Evolutionary conservation across 2,113 vertebrate genomes (phyloP), one percentile per base, ranked within the genome.

Genomic region (Bubo scandiacus): DNA sequence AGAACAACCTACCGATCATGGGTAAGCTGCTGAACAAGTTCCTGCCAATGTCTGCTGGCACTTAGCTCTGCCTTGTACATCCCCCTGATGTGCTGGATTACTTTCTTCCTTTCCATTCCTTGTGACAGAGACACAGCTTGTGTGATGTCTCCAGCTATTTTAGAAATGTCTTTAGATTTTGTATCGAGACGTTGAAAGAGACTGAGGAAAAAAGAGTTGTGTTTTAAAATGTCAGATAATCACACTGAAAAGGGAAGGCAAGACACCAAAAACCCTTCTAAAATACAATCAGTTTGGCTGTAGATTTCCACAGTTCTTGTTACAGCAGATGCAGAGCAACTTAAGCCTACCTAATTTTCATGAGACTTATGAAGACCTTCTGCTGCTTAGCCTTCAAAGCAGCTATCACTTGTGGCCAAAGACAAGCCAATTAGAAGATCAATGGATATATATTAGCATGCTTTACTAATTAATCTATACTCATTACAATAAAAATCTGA

Each of bases 101-200:
- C 99, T 96, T 99, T 99, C 97, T 99, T 99, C 74, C 99, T 98
- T 98, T 99, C 99, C 97, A 99, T 99, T 95, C 99, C 99, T 97
- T 99, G 99, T 40, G 98, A 98, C 68, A 99, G 98, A 38, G 99
- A 99, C 86, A 99, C 99, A 86, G 98, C 99, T 97, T 99, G 99
- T 18, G 99, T 99, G 97, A 99, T 99, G 93, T 99, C 99, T 49
- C 99, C 99, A 61, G 99, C 99, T 77, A 99, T 99, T 98, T 99
- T 99, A 61, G 99, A 99, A 96, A 99, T 99, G 94, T 99, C 99
- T 97, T 99, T 99, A 73, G 99, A 99, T 96, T 99, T 99, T 81
- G 98, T 97, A 65, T 99, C 99, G n/a, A 99, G 97, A 86, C 99
- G 98, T 97, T 99, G 99, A 96, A 99, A 98, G 71, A 99, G 99